Evolutionary conservation across 2,113 vertebrate species (phyloP), one percentile per base, ranked within the genome.

Genomic region (Microcebus tavaratra): DNA sequence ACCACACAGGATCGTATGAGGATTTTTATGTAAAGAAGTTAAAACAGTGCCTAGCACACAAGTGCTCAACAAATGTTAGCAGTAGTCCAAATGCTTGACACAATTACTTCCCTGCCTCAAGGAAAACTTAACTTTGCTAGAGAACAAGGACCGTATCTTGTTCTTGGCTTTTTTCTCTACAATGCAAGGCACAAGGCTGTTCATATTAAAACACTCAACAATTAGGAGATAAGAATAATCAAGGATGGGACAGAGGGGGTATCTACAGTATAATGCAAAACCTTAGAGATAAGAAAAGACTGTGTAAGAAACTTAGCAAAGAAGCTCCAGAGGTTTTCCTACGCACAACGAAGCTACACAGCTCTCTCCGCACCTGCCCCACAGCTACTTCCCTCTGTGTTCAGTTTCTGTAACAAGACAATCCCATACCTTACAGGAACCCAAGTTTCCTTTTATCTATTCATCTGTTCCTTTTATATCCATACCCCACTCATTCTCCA

Each of bases 301-400:
- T 36, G 25, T 1, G 48, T 67, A 57, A 42, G 27, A 81, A 45
- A 15, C 4, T 63, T 14, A n/a, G 76, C 29, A 80, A 34, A 59
- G 76, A 4, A 15, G 27, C 11, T 29, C 68, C 36, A 59, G 48
- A 57, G 11, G 48, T 31, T 48, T 42, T 31, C 36, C 75, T n/a
- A 42, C 34, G 18, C 3, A 8, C 1, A 2, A 5, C 0, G 48
- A 55, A 20, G 72, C 39, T 25, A 34, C 36, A 11, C 6, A 1
- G 42, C 63, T 72, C 11, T 8, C 73, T 8, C 2, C 4, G 29
- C 12, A 1, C 31, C 59, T 14, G 17, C 31, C 63, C 59, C 42
- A 3, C 0, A 9, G 79, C 6, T 4, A 42, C n/a, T 25, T 27
- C 55, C 57, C 59, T 39, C 31, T 27, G 18, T 0, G 13, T 1